phyloP scores from a whole-genome alignment of 2,797 vertebrate genomes.

The Coendou prehensilis region DNA sequence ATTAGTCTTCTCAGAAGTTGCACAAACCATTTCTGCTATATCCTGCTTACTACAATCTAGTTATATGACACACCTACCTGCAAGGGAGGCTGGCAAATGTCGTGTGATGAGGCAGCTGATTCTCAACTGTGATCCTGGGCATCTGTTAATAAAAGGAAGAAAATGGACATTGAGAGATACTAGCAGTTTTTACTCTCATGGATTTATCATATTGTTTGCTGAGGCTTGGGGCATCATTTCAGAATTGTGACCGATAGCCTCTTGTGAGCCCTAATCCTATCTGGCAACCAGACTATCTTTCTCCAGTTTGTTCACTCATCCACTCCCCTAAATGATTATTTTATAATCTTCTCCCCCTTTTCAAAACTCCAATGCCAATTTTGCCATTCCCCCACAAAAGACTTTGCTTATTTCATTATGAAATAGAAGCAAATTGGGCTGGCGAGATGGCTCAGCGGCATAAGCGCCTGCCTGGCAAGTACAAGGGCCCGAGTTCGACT shows the following conservation, averaged over 20 bases:
- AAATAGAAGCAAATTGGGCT: neutral
- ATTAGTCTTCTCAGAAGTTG: neutral
- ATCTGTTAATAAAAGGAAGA: neutral
- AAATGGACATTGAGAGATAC: neutral
- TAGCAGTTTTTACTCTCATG: neutral
- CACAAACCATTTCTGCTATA: neutral
- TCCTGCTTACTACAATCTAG: neutral
- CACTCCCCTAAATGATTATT: neutral
- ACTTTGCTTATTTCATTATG: neutral
- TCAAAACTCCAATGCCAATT: neutral
- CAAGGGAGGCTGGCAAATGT: constrained; percentile 2
- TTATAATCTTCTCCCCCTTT: neutral
- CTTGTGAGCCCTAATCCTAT: neutral
- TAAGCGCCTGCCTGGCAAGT: too few species aligned
- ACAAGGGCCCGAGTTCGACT: too few species aligned
- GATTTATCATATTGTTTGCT: neutral
- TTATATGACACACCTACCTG: neutral
- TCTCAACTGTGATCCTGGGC: neutral
- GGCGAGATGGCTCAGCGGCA: too few species aligned
- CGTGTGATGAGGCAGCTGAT: neutral
- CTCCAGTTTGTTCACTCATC: neutral
- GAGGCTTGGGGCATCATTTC: neutral
- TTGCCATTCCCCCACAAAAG: neutral
- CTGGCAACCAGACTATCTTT: neutral
- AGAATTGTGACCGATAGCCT: neutral